Evolutionary conservation across 1,140 invertebrate species (phyloP).

Genomic region (Tyrophagus putrescentiae): DNA sequence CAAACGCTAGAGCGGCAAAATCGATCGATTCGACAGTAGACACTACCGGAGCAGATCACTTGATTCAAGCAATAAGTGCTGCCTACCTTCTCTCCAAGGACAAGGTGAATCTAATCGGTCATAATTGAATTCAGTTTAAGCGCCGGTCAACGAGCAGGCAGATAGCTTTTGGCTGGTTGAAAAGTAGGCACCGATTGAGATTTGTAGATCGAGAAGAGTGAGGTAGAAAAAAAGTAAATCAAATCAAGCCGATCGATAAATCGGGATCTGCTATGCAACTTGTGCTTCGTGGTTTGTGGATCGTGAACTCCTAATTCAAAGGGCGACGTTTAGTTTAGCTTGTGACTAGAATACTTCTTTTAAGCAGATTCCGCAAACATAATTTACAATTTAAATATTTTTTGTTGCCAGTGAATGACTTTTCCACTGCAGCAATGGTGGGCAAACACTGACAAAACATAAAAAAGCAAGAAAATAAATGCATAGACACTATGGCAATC

Average conservation of each 20-base stretch:
- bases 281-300: background rate
- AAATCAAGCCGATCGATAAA: conserved; percentile 8
- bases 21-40: too few species aligned
- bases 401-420: background rate
- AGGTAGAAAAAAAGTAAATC: background rate
- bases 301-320: background rate
- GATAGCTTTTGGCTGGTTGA: too few species aligned
- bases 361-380: too few species aligned
- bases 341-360: too few species aligned
- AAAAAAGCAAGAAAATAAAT: too few species aligned
- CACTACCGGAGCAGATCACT: too few species aligned
- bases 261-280: background rate
- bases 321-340: too few species aligned
- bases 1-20: too few species aligned
- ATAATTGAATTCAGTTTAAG: background rate
- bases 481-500: too few species aligned
- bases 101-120: background rate
- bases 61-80: too few species aligned
- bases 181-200: conserved; percentile 10
- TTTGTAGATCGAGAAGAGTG: conserved; percentile 11
- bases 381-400: conserved; percentile 13
- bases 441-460: background rate
- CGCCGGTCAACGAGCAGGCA: background rate
- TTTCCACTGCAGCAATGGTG: background rate
- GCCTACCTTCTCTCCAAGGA: too few species aligned